Evolutionary conservation across 2,113 vertebrate species (phyloP), one percentile per base, ranked within the genome.

Genomic region (Plecotus auritus): DNA sequence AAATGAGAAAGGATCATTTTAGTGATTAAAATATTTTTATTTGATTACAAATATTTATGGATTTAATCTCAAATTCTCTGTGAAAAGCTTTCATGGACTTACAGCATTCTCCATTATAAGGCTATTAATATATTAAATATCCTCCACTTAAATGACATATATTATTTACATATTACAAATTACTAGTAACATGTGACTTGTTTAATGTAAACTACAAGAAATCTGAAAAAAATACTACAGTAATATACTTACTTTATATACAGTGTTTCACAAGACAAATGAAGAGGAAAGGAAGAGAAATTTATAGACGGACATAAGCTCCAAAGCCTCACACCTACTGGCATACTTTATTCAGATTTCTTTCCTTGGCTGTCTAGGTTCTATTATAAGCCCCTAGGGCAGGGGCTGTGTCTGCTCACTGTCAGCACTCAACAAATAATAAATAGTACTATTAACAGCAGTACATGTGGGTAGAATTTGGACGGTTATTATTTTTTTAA

Each of bases 401-500:
- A 73, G 32, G 22, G 32, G 7, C 90, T 93, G 59, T 59, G 28
- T 73, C 64, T 87, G 78, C 30, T 86, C 56, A 67, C 22, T 80
- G 74, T 94, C 82, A 78, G 66, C 59, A 56, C 72, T 77, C 77
- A 82, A 37, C 74, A 87, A 90, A 78, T 85, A 94, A 88, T 51
- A 54, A 83, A 84, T 14, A 51, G 26, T 28, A 54, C 40, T 82
- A 56, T 85, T 82, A 73, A 59, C 10, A 90, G 51, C 35, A 78
- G 66, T 61, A 59, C 28, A 14, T 32, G 59, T 54, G 80, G 30
- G 8, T 37, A 64, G n/a, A 94, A 59, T 87, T 49, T 82, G 28
- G 76, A 30, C 82, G 69, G 87, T 88, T 84, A 66, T 59, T 76
- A 17, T 32, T 94, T 83, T 94, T 88, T 87, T 66, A 94, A 94